A percentile compares a stretch with the other conserved stretches of the same genome.
phyloP scores from a whole-genome alignment of 2,888 invertebrate genomes.

The Cataglyphis rosenhaueri region DNA sequence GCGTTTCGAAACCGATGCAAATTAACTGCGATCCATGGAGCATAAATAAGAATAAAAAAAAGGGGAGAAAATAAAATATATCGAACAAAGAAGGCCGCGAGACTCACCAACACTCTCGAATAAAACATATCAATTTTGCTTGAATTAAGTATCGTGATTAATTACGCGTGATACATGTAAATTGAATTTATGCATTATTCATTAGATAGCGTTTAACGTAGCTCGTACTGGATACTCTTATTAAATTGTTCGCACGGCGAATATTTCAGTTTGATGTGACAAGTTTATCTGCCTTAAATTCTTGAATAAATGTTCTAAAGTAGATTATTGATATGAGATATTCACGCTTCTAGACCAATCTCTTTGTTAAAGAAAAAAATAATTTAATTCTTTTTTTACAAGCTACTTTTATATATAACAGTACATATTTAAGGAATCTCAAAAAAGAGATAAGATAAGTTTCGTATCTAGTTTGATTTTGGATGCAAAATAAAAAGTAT shows the following conservation, averaged over 20 bases:
- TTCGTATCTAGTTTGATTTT: background rate
- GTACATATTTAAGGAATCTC: background rate
- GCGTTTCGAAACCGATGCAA: constrained; percentile 59
- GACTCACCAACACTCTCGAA: constrained; percentile 7
- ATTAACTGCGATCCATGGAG: constrained; percentile 65
- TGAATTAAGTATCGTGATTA: constrained; percentile 44
- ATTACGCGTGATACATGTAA: constrained; percentile 33
- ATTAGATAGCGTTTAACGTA: constrained; percentile 10
- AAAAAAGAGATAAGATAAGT: background rate
- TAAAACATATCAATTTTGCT: constrained; percentile 33
- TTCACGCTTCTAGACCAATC: background rate
- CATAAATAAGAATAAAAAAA: constrained; percentile 5
- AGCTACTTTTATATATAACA: background rate
- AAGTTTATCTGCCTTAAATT: constrained; percentile 19
- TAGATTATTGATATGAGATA: background rate
- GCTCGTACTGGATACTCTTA: constrained; percentile 28
- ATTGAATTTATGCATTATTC: constrained; percentile 49
- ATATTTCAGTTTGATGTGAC: constrained; percentile 30
- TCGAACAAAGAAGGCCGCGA: background rate
- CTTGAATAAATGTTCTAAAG: background rate
- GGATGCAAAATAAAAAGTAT: background rate
- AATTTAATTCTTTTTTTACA: background rate
- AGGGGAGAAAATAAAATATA: background rate
- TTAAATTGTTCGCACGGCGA: constrained; percentile 23
- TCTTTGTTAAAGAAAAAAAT: background rate